These are phyloP conservation scores for Axis porcinus DNA, from an alignment of 2,113 vertebrate species.

Conservation along the genomic window DNA sequence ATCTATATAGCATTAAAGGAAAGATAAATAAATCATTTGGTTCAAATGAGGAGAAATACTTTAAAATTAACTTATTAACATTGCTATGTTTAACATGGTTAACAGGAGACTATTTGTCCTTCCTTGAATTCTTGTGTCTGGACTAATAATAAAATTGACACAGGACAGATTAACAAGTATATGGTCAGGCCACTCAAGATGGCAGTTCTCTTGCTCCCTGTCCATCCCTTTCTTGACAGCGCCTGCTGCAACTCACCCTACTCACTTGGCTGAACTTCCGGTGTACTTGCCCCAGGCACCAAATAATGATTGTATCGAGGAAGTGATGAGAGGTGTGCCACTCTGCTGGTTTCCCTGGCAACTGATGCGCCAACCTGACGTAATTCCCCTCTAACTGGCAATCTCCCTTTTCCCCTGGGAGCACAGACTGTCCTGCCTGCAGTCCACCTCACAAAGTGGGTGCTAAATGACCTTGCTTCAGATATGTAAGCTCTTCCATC, in stretches of 20 bases:
- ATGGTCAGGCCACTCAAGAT: neutral
- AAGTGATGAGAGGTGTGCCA: neutral
- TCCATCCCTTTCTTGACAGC: neutral
- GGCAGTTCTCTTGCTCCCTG: neutral
- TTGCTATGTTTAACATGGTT: neutral
- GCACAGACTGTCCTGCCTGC: neutral
- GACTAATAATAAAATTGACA: neutral
- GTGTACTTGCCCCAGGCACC: neutral
- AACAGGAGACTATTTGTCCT: neutral
- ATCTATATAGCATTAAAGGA: neutral
- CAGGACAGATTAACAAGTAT: neutral
- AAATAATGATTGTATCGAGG: neutral
- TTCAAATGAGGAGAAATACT: neutral
- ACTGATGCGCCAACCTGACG: neutral
- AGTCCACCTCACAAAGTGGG: neutral
- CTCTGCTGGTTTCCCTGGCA: neutral
- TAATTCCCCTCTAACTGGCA: neutral
- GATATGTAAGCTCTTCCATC: neutral
- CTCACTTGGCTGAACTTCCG: neutral
- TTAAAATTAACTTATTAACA: neutral
- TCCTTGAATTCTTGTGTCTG: neutral
- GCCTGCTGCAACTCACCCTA: neutral
- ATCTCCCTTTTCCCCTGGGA: neutral
- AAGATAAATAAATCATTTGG: neutral
- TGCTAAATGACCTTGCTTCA: neutral